These are phyloP conservation scores for Columba guinea DNA, from an alignment of 2,797 vertebrate species.

Conservation along the genomic window DNA sequence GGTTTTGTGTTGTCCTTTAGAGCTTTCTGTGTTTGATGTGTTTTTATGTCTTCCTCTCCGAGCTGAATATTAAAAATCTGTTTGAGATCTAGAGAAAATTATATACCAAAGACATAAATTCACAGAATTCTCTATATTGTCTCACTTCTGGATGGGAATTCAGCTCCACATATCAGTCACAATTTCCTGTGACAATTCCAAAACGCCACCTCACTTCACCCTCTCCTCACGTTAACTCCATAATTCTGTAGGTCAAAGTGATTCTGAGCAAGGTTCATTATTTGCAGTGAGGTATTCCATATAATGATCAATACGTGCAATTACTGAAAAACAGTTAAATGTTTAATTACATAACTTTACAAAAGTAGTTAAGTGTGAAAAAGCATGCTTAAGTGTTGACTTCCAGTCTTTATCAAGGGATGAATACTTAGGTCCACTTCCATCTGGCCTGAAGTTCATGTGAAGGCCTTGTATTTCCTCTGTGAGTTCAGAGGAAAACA, in stretches of 20 bases:
- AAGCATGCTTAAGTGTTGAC: background rate
- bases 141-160: background rate
- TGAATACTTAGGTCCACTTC: background rate
- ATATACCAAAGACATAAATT: background rate
- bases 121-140: background rate
- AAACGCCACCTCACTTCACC: background rate
- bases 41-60: background rate
- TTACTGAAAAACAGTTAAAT: background rate
- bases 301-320: background rate
- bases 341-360: background rate
- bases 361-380: background rate
- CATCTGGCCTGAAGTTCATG: background rate
- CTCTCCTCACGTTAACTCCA: background rate
- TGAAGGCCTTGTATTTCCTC: background rate
- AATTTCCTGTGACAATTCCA: background rate
- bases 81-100: background rate
- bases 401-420: background rate
- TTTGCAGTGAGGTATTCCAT: background rate
- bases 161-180: background rate
- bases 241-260: background rate
- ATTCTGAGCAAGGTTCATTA: background rate
- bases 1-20: background rate
- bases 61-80: background rate
- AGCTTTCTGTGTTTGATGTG: background rate
- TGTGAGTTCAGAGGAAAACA: background rate